These are phyloP conservation scores for Scatophagus argus DNA, from an alignment of 2,113 vertebrate species.

Conservation along the genomic window DNA sequence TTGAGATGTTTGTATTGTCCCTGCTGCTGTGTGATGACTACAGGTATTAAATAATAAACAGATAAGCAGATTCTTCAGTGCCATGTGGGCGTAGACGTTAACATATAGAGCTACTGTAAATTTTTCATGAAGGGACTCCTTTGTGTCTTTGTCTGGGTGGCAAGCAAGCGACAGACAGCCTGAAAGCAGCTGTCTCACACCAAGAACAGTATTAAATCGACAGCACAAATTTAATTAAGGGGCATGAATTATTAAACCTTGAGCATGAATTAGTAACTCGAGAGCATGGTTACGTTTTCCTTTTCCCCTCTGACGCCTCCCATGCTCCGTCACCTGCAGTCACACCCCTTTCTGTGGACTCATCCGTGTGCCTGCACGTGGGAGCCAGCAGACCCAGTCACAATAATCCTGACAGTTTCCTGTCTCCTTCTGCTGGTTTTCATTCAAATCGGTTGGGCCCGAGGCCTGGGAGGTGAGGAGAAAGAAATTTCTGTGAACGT, in stretches of 20 bases:
- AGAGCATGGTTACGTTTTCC: neutral
- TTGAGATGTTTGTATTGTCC: neutral
- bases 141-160: neutral
- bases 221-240: neutral
- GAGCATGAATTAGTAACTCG: neutral
- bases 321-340: neutral
- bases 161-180: neutral
- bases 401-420: constrained; percentile 67
- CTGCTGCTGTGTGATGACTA: neutral
- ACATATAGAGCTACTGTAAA: neutral
- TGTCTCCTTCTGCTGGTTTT: constrained; percentile 53
- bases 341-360: neutral
- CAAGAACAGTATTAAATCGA: neutral
- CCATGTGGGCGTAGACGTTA: neutral
- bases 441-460: constrained; percentile 34
- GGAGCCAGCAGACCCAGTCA: constrained; percentile 46
- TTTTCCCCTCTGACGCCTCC: neutral
- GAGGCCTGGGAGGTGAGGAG: constrained; percentile 68
- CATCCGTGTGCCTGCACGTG: constrained; percentile 33
- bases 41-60: neutral
- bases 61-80: neutral
- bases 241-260: neutral
- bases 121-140: neutral
- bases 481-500: constrained; percentile 56
- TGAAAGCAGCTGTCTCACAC: neutral